Base-by-base conservation (phyloP, 1,140 invertebrate genomes). In the Wasmannia auropunctata region DNA sequence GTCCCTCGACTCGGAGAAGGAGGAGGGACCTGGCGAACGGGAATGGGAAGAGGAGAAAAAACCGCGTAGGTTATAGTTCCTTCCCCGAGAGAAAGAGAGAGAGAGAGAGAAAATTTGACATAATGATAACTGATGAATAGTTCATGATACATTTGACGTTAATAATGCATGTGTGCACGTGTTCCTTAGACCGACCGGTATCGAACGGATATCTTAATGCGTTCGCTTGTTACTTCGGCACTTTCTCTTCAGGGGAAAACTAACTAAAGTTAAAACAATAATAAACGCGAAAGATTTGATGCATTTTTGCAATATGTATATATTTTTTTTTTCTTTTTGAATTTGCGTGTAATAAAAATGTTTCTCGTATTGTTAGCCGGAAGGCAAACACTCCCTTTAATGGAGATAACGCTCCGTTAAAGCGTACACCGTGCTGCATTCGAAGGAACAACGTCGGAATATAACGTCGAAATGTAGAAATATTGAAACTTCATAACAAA, bases 401-500 rank as follows among this genome's bases (percentile, higher is more conserved):
- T 65, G 14, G 5, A 28, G 63, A 77, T 40, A n/a, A 43, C 16
- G 28, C 19, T 65, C 10, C 22, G 14, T 72, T 60, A 74, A 83
- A 74, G 49, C 16, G 16, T 28, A 80, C 63, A 72, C 46, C 14
- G 46, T n/a, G 40, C 14, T 34, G 16, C 31, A 25, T 22, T 46
- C 10, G 28, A 31, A 58, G 37, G 51, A 74, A 46, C 16, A 43
- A 70, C 37, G 54, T 60, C 79, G 67, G n/a, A n/a, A n/a, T n/a
- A 74, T 74, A 81, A 81, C 54, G 65, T 72, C 63, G n/a, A 22
- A 81, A 81, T 72, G 22, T 81, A 81, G 49, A 37, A 81, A 74
- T 83, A 83, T 83, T 74, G 79, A 40, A 83, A 83, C 79, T 74
- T 58, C 34, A 51, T 83, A 83, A 83, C 54, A 40, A 83, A 83